phyloP scores from a whole-genome alignment of 2,888 invertebrate species.

The Hypomecis atomaria region DNA sequence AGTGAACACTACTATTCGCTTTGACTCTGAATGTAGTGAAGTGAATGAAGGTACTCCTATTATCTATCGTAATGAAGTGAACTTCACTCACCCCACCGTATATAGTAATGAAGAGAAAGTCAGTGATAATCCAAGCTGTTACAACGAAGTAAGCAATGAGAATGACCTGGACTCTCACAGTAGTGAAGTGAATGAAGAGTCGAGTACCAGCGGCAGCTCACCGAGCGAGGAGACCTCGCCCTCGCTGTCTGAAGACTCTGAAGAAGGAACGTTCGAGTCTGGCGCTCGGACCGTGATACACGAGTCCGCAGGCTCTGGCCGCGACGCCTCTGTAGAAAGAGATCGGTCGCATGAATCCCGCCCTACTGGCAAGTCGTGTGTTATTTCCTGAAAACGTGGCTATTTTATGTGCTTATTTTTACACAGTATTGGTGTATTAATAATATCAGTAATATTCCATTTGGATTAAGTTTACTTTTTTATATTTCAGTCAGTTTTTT shows the following conservation, averaged over 20 bases:
- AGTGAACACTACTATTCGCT: neutral
- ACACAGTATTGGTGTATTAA: too few relatives aligned
- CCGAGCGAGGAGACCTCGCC: slow-evolving; percentile 2
- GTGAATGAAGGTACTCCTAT: neutral
- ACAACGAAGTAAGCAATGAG: neutral
- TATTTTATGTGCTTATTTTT: neutral
- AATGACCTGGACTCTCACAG: neutral
- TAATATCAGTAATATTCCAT: too few relatives aligned
- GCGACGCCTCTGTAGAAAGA: slow-evolving; percentile 11
- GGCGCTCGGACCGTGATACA: slow-evolving; percentile 46
- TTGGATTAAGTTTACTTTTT: neutral
- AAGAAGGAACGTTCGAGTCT: slow-evolving; percentile 11
- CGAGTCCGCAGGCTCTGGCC: slow-evolving; percentile 38
- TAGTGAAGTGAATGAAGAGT: slow-evolving; percentile 2
- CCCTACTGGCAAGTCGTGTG: slow-evolving; percentile 17
- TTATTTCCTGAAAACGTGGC: neutral
- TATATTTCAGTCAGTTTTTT: neutral
- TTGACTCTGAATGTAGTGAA: neutral
- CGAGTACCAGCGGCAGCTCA: neutral
- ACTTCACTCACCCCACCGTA: too few relatives aligned
- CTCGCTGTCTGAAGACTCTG: slow-evolving; percentile 1
- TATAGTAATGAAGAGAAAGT: too few relatives aligned
- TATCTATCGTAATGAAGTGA: too few relatives aligned
- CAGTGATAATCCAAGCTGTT: neutral
- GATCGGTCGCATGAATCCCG: neutral